Evolutionary conservation across 2,797 vertebrate species (phyloP), one percentile per base, ranked within the genome.

Genomic region (Poeciliopsis gracilis): DNA sequence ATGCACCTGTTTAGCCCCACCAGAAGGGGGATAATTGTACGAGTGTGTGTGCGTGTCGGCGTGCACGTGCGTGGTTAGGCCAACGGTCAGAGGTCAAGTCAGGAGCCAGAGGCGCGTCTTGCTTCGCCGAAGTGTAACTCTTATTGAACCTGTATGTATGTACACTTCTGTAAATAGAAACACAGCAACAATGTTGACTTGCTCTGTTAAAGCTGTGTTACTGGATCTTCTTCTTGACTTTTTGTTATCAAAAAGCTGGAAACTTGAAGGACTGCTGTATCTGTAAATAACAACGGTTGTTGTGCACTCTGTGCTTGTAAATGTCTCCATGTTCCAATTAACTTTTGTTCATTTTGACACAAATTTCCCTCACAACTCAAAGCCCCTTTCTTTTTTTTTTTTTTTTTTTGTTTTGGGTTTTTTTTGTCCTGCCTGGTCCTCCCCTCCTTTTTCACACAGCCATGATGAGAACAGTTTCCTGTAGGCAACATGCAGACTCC

Each of bases 231-330:
- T 88, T 86, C 90, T 89, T 89, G 79, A 89, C 82, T 95, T 94
- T 96, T 94, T 95, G 86, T 84, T 96, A 93, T 93, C 90, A 88
- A 87, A 89, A 86, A 96, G 97, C 97, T 97, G 96, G 96, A 98
- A 97, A 98, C 97, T 98, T 98, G 97, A 99, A 99, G 97, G 97
- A 98, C 97, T 98, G 96, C 97, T 97, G 97, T 97, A 97, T 96
- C 92, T 94, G 97, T 98, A 98, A 97, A 99, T 99, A 98, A 95
- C 95, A 97, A 95, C 95, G 92, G 94, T 95, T 93, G 84, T 95
- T 92, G 96, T 98, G 96, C 97, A 97, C 96, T 97, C 95, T 94
- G 97, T 98, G 97, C 95, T 97, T 97, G 97, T 98, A 96, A 94
- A 96, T 94, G 97, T 98, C 95, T 96, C 87, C 93, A 94, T 88